Base-by-base conservation (phyloP, 1,140 invertebrate species). In the Parapsyche elsis region DNA sequence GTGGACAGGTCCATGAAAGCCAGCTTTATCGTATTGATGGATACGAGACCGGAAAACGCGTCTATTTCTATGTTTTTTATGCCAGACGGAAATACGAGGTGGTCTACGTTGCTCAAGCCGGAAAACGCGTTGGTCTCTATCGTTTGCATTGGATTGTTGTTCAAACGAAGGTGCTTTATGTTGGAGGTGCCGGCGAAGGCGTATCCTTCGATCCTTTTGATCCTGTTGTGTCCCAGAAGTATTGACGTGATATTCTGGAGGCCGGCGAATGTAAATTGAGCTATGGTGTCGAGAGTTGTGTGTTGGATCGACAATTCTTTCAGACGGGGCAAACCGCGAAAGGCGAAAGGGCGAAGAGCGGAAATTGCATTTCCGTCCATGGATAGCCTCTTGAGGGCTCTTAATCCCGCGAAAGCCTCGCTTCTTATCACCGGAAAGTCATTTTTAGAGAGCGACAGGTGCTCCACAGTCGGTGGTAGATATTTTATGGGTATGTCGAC, bases 181-280 rank as follows among this genome's bases (percentile, higher is more conserved):
- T 95, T 95, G 23, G 94, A 94, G 0, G 94, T 95, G 7, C 95
- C 95, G 0, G 95, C 94, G 79, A 96, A 96, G 9, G 94, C 93
- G 84, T 94, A 94, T 0, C 91, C 91, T 86, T 95, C 94, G 49
- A 96, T 93, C 82, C 92, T 91, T 14, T 90, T 90, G 9, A 96
- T 95, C 82, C 92, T 92, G 85, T 96, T 96, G 87, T 95, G 91
- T 9, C 92, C 92, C 12, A 96, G 85, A 59, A 94, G 87, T 44
- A 96, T 92, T 0, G 92, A 90, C 0, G 92, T 92, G 9, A 96
- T 91, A 84, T 96, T 95, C 84, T 95, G 94, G 9, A 96, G 87
- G 0, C 94, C 94, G 9, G 95, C 94, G 84, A 96, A 96, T 0
- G 94, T 92, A 83, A 95, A 96, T 45, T 92, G 91, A 0, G 94